phyloP scores from a whole-genome alignment of 2,113 vertebrate genomes.

The Leptobrachium leishanense region DNA sequence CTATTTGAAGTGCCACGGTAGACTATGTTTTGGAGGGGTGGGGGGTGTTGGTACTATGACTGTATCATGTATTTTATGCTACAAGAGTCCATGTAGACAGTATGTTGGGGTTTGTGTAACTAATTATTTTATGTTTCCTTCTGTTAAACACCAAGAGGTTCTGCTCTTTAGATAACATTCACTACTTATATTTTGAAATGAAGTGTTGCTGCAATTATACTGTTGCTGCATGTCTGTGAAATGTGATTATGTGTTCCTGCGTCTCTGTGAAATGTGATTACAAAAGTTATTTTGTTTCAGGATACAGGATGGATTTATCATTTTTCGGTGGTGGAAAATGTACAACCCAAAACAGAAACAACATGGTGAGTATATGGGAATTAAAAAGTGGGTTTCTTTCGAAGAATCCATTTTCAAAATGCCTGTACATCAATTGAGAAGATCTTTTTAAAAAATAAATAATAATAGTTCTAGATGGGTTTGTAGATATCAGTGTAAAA shows the following conservation, averaged over 20 bases:
- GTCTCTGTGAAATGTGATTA: background rate
- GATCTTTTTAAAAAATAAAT: too few species aligned
- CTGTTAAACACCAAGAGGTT: background rate
- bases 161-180: background rate
- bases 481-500: too few species aligned
- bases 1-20: too few species aligned
- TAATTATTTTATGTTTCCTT: constrained; percentile 4
- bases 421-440: too few species aligned
- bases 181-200: background rate
- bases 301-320: constrained; percentile 97
- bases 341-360: constrained; percentile 98
- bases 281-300: constrained; percentile 58
- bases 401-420: too few species aligned
- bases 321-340: constrained; percentile 99
- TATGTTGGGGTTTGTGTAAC: too few species aligned
- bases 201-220: background rate
- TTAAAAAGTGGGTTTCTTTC: too few species aligned
- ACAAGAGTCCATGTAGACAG: too few species aligned
- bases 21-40: too few species aligned
- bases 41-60: too few species aligned
- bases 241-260: background rate
- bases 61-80: too few species aligned
- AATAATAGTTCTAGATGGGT: too few species aligned
- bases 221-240: background rate
- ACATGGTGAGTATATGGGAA: constrained; percentile 77